phyloP scores from a whole-genome alignment of 2,797 vertebrate genomes.

The Cyclopterus lumpus region DNA sequence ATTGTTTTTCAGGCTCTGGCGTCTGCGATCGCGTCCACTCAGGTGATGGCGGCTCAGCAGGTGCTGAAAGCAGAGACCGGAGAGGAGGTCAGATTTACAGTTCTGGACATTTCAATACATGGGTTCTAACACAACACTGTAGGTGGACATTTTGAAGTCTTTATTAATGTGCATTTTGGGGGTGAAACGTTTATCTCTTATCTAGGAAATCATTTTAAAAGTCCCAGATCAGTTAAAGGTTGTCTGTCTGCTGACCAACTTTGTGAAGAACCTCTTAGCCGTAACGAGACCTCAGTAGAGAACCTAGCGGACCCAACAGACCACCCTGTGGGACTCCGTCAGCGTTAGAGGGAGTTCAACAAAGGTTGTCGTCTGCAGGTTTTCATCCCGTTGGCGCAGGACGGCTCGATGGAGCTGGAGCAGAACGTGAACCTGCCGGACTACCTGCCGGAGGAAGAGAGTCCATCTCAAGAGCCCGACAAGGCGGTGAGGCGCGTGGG shows the following conservation, averaged over 20 bases:
- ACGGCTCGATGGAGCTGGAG: slow-evolving; percentile 86
- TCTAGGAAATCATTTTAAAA: no score
- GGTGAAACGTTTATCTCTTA: no score
- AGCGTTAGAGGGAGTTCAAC: background rate
- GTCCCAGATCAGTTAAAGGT: no score
- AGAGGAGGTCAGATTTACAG: slow-evolving; percentile 85
- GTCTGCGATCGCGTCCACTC: slow-evolving; percentile 91
- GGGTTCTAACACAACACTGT: background rate
- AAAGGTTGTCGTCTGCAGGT: slow-evolving; percentile 74
- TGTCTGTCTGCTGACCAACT: no score
- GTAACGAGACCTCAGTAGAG: background rate
- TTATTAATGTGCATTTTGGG: no score
- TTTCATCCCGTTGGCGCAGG: slow-evolving; percentile 88
- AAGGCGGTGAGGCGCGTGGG: slow-evolving; percentile 84
- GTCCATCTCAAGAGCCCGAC: slow-evolving; percentile 89
- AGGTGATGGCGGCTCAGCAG: slow-evolving; percentile 94
- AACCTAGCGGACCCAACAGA: background rate
- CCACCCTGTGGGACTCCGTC: background rate
- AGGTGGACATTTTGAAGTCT: no score
- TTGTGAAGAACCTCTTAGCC: no score
- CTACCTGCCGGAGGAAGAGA: slow-evolving; percentile 93
- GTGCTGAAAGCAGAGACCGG: slow-evolving; percentile 91
- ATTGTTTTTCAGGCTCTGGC: slow-evolving; percentile 89
- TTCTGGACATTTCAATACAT: background rate
- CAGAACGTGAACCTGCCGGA: slow-evolving; percentile 90